Percentiles rank a stretch among this genome's conserved stretches.
Conservation (phyloP, 2,113 vertebrate species). For the Hippopotamus amphibius region DNA sequence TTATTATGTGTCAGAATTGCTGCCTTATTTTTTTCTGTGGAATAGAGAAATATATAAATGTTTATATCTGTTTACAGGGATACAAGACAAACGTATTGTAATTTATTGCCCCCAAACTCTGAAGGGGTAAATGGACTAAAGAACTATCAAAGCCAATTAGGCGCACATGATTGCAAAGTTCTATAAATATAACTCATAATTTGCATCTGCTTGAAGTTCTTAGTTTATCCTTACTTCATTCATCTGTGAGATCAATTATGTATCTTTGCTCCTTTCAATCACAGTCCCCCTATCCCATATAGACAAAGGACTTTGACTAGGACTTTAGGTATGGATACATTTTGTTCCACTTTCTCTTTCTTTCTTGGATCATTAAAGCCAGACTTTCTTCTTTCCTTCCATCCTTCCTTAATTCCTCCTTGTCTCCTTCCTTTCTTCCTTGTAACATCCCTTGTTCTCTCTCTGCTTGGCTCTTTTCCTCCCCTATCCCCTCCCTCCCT, state of each 20-base stretch:
- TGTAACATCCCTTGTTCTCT: background rate
- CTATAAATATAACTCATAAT: background rate
- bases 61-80: background rate
- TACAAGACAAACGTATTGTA: background rate
- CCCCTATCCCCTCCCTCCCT: background rate
- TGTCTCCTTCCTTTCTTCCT: background rate
- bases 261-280: background rate
- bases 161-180: background rate
- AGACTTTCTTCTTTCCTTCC: background rate
- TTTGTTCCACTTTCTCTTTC: background rate
- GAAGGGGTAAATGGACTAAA: slow-evolving; percentile 42
- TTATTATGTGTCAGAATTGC: background rate
- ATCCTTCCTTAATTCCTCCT: background rate
- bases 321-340: background rate
- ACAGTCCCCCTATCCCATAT: background rate
- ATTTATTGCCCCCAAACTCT: background rate
- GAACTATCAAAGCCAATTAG: slow-evolving; percentile 1
- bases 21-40: background rate
- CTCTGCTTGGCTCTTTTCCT: background rate
- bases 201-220: background rate
- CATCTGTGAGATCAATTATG: background rate
- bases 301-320: background rate
- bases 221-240: background rate
- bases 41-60: background rate
- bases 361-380: background rate